These are phyloP conservation scores for Drosophila niveifrons DNA, from an alignment of 2,888 invertebrate genomes.

Conservation along the genomic window DNA sequence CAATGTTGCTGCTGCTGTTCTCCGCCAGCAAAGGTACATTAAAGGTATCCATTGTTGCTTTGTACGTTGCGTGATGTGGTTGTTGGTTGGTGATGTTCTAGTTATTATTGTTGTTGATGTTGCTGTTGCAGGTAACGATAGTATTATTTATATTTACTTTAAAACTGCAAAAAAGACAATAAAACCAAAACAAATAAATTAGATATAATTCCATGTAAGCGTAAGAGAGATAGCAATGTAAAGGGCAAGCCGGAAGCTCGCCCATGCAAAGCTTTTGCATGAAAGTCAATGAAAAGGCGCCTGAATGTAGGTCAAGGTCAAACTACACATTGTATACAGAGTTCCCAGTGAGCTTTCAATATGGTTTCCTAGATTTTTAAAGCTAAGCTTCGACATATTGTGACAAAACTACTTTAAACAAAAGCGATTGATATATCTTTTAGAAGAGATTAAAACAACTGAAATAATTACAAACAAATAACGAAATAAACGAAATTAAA, in stretches of 20 bases:
- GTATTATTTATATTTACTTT: slow-evolving; percentile 28
- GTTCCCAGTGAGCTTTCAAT: slow-evolving; percentile 15
- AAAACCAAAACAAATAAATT: slow-evolving; percentile 4
- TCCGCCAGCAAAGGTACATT: slow-evolving; percentile 74
- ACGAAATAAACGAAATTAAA: too few species aligned
- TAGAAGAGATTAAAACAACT: too few species aligned
- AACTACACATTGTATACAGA: slow-evolving; percentile 17
- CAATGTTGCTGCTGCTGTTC: slow-evolving; percentile 52
- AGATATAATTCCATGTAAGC: slow-evolving; percentile 4
- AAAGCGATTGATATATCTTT: too few species aligned
- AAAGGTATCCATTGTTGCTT: slow-evolving; percentile 75
- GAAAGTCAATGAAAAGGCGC: slow-evolving; percentile 34
- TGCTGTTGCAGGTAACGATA: slow-evolving; percentile 21
- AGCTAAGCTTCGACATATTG: not conserved
- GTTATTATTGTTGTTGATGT: slow-evolving; percentile 17
- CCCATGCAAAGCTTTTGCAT: slow-evolving; percentile 20
- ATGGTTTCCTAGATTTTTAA: not conserved
- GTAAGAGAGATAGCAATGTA: not conserved
- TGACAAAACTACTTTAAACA: not conserved
- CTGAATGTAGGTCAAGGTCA: slow-evolving; percentile 64
- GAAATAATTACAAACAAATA: too few species aligned
- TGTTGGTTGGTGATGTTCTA: slow-evolving; percentile 25
- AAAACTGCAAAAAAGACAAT: slow-evolving; percentile 19
- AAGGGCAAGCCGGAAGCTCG: slow-evolving; percentile 24
- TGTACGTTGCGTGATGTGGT: slow-evolving; percentile 62